Conservation (phyloP, 2,888 invertebrate species). For the Melipona beecheii region DNA sequence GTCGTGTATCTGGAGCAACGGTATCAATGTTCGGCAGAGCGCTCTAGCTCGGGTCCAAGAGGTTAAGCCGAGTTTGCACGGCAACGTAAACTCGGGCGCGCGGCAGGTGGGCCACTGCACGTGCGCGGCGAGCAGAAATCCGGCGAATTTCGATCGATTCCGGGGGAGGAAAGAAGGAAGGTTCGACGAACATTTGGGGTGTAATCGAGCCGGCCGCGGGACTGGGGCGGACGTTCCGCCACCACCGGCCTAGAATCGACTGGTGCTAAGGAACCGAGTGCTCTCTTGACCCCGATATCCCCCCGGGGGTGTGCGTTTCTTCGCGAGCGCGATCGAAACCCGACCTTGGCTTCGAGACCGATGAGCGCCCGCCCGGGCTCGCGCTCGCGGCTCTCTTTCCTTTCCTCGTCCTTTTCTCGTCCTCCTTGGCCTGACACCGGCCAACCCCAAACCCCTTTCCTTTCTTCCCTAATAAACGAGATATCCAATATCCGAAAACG, state of each 20-base stretch:
- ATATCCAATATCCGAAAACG: no score
- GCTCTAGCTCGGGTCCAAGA: slow-evolving; percentile 52
- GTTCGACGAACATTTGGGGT: slow-evolving; percentile 63
- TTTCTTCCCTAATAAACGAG: neutral
- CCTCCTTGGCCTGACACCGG: neutral
- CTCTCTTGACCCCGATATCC: slow-evolving; percentile 71
- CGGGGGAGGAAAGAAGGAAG: slow-evolving; percentile 53
- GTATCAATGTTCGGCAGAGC: slow-evolving; percentile 55
- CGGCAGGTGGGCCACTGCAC: slow-evolving; percentile 68
- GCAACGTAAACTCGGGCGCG: slow-evolving; percentile 60
- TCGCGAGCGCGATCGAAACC: slow-evolving; percentile 66
- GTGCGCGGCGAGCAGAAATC: slow-evolving; percentile 70
- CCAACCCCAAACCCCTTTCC: neutral
- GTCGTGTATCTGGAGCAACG: slow-evolving; percentile 56
- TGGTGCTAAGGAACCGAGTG: slow-evolving; percentile 58
- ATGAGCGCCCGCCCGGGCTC: slow-evolving; percentile 34
- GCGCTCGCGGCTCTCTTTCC: neutral
- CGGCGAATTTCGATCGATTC: slow-evolving; percentile 72
- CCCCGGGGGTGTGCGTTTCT: slow-evolving; percentile 44
- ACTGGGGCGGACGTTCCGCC: slow-evolving; percentile 5
- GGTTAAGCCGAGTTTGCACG: slow-evolving; percentile 66
- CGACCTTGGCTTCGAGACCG: slow-evolving; percentile 68
- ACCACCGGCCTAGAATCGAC: slow-evolving; percentile 53
- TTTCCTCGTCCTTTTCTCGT: neutral
- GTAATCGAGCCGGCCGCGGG: slow-evolving; percentile 54